Evolutionary conservation across 2,113 vertebrate genomes (phyloP), one percentile per base, ranked within the genome.

Genomic region (Malurus melanocephalus): DNA sequence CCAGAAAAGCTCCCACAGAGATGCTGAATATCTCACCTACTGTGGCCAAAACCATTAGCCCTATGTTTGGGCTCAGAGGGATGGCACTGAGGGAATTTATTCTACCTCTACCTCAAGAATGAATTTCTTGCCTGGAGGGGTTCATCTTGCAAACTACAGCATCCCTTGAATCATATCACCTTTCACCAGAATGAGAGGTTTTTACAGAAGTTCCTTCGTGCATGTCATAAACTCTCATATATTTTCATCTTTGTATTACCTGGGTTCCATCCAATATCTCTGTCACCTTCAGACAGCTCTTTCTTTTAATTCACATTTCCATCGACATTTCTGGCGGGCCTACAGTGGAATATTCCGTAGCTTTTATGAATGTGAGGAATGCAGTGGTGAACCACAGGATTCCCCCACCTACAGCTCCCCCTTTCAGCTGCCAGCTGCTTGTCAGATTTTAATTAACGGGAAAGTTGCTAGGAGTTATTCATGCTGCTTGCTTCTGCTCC

Each of bases 361-460:
- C 87, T 91, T 93, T 96, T 94, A 92, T 92, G 96, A 97, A 97
- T 96, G 94, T 90, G 91, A 96, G 88, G 96, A 97, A 97, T 97
- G 96, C 73, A 40, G 94, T 95, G 95, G 94, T 93, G 92, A 96
- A 94, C 96, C 96, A 96, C 96, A 96, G 95, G 95, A 96, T 95
- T 95, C 94, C 92, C 95, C 96, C 94, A 96, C 96, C 96, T 96
- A 96, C 95, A 96, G 94, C 95, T 95, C 96, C 92, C 76, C 87
- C 82, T 96, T 95, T 97, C 93, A 96, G 94, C 94, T 96, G 95
- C 96, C 95, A 96, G 94, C 95, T 96, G 91, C 94, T 94, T 96
- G 96, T 96, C 96, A 96, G 94, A 93, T 93, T 96, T 95, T 96
- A 96, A 96, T 97, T 97, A 96, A 95, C 38, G 40, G 93, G 93